phyloP scores from a whole-genome alignment of 2,797 vertebrate genomes.

The Muscicapa striata region DNA sequence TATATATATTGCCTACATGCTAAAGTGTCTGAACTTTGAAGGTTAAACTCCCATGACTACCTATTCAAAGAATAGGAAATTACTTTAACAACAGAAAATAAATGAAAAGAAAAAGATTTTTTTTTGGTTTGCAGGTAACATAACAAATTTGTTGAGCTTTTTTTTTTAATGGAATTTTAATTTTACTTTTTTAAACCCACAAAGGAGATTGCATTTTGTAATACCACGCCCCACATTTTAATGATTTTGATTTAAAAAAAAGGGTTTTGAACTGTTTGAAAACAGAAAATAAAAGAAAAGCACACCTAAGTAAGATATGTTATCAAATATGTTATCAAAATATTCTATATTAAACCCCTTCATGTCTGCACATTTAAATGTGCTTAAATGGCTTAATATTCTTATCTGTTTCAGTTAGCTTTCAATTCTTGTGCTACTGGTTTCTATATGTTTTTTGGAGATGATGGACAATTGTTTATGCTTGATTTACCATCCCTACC shows the following conservation, averaged over 20 bases:
- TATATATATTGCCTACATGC: background rate
- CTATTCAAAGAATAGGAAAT: background rate
- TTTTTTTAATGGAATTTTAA: background rate
- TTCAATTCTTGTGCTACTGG: background rate
- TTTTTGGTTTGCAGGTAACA: background rate
- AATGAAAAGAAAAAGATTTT: background rate
- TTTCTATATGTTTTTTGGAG: background rate
- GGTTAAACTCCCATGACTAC: background rate
- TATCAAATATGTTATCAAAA: background rate
- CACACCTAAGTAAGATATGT: background rate
- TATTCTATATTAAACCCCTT: background rate
- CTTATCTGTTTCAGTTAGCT: background rate
- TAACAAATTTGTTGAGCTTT: accelerated
- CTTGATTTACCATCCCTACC: background rate
- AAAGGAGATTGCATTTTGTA: background rate
- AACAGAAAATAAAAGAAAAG: background rate
- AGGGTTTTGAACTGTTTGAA: background rate
- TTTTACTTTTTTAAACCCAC: background rate
- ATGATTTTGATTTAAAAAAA: background rate
- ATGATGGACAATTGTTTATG: background rate
- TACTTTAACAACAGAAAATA: background rate
- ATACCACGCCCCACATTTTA: background rate
- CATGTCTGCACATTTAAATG: background rate
- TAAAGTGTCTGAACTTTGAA: background rate
- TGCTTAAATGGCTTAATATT: background rate